A percentile compares a stretch with the other conserved stretches of the same genome.
Evolutionary conservation across 2,113 vertebrate species (phyloP).

Genomic region (Neolamprologus toae): DNA sequence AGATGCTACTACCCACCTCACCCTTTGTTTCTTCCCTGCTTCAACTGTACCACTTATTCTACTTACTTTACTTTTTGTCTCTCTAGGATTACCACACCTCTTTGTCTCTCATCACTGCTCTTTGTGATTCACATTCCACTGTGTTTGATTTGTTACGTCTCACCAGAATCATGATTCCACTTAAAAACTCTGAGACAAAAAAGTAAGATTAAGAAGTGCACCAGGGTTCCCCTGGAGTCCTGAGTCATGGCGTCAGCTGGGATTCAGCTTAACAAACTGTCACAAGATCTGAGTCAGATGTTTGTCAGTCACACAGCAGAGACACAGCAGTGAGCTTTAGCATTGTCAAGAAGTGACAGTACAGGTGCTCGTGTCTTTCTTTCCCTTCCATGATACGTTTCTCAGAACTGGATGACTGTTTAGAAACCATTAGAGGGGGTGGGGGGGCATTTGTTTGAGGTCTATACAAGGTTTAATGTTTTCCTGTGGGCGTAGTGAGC

Average conservation of each 20-base stretch:
- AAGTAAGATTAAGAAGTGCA: neutral
- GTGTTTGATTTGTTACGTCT: neutral
- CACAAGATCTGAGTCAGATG: conserved; percentile 36
- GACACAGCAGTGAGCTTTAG: conserved; percentile 8
- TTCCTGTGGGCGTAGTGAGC: neutral
- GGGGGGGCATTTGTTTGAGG: neutral
- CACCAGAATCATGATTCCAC: neutral
- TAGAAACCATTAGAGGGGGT: neutral
- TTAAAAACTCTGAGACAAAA: neutral
- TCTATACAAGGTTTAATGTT: neutral
- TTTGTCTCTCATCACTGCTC: conserved; percentile 12
- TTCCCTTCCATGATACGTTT: neutral
- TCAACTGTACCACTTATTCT: neutral
- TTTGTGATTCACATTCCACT: conserved; percentile 17
- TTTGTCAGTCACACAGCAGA: conserved; percentile 24
- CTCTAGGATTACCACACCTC: conserved; percentile 32
- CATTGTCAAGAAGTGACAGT: neutral
- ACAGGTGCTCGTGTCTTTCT: conserved; percentile 15
- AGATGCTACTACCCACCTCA: neutral
- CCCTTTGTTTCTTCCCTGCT: neutral
- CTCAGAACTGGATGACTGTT: neutral
- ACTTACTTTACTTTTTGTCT: conserved; percentile 14
- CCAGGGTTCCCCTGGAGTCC: neutral
- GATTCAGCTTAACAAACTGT: neutral
- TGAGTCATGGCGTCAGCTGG: conserved; percentile 27